These are phyloP conservation scores for Chalcis sispes DNA, from an alignment of 2,888 invertebrate species.

Conservation along the genomic window DNA sequence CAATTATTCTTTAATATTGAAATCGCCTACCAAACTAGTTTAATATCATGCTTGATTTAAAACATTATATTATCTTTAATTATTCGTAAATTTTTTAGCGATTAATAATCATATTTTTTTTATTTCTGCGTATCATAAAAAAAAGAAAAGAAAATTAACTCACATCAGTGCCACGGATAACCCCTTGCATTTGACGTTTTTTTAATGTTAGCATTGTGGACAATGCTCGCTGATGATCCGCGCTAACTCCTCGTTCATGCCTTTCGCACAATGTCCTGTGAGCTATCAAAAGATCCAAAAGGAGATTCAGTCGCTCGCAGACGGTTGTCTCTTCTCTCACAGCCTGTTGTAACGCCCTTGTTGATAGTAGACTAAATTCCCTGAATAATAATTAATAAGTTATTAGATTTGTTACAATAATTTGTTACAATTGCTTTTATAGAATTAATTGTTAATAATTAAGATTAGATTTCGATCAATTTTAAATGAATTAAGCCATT, in stretches of 20 bases:
- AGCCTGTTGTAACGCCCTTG: conserved; percentile 77
- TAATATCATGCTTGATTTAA: too few species aligned
- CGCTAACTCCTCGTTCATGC: conserved; percentile 80
- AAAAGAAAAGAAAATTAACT: conserved; percentile 65
- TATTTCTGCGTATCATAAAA: too few species aligned
- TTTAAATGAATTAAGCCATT: too few species aligned
- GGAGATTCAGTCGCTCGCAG: conserved; percentile 78
- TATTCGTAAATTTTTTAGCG: not conserved
- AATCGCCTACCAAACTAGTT: too few species aligned
- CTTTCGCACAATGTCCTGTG: conserved; percentile 80
- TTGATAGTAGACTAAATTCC: conserved; percentile 77
- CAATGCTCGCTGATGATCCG: conserved; percentile 80
- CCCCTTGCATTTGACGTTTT: conserved; percentile 81
- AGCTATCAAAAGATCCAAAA: conserved; percentile 78
- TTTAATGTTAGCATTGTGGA: conserved; percentile 81
- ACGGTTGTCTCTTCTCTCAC: conserved; percentile 78
- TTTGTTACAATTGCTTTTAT: not conserved
- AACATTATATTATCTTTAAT: too few species aligned
- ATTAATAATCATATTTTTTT: not conserved
- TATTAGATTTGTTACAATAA: not conserved
- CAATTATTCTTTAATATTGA: too few species aligned
- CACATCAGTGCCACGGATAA: conserved; percentile 80
- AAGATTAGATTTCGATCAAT: too few species aligned
- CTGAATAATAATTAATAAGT: conserved; percentile 67
- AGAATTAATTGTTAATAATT: too few species aligned